Evolutionary conservation across 1,140 invertebrate genomes (phyloP), one percentile per base, ranked within the genome.

Genomic region (Gonioctena quinquepunctata): DNA sequence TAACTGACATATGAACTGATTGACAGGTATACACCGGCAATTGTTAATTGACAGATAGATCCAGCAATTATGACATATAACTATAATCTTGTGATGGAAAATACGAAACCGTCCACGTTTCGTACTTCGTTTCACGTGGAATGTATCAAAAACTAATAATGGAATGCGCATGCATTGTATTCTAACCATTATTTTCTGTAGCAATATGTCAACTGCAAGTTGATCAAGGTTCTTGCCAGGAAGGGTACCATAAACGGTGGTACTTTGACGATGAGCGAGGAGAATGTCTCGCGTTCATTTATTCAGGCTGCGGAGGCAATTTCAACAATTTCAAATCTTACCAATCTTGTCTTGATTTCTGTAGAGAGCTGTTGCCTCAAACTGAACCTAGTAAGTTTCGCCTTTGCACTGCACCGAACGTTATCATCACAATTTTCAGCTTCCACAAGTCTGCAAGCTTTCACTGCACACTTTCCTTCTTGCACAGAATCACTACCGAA

Each of bases 271-370:
- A 88, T 66, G 85, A 87, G 56, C 85, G 86, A 70, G 88, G 89
- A 77, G 90, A 89, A 73, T 95, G 94, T 80, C 84, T 91, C 65
- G 85, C 89, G 27, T 95, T 95, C 80, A 87, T 90, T 76, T 96
- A 93, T 82, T 91, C 90, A 66, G 94, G 94, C 81, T 92, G 91
- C 82, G 87, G 88, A 81, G 91, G 91, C n/a, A 94, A 94, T 83
- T 86, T 86, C 69, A 94, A 94, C 84, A 89, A 91, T 82, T 94
- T 94, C 86, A 88, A 88, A 78, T 89, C 82, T 48, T 91, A 89
- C 82, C 89, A 92, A 79, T 85, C 86, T 78, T 94, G 93, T 80
- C 84, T 89, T 79, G 85, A 83, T 66, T 85, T 83, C 79, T 90
- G 89, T 83, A 77, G 82, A 80, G 84, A 84, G 79, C 85, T 84